Conservation (phyloP, 2,797 vertebrate species). For the Myotis planiceps region DNA sequence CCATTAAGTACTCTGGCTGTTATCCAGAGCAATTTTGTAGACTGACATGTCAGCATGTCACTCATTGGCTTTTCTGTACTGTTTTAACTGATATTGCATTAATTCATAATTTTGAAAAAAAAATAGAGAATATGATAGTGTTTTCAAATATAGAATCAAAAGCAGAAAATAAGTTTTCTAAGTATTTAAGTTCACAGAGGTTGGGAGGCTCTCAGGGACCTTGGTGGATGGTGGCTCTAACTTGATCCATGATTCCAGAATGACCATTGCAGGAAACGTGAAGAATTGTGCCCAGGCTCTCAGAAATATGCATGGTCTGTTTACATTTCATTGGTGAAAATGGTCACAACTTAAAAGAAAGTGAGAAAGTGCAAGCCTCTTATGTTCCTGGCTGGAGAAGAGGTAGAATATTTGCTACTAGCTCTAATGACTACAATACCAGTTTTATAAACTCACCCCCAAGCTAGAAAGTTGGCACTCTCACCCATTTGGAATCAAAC, state of each 20-base stretch:
- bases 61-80: not conserved
- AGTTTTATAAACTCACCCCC: not conserved
- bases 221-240: not conserved
- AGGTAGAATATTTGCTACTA: not conserved
- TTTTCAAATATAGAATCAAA: not conserved
- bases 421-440: not conserved
- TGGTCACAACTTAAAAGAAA: not conserved
- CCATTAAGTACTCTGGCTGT: not conserved
- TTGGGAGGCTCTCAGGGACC: not conserved
- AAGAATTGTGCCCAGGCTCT: not conserved
- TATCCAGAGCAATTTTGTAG: not conserved
- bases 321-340: not conserved
- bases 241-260: not conserved
- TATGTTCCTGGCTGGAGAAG: not conserved
- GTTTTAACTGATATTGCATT: not conserved
- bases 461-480: not conserved
- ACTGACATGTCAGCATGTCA: not conserved
- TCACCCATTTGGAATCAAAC: too few relatives aligned
- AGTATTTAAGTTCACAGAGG: not conserved
- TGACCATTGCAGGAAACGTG: fast-evolving
- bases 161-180: not conserved
- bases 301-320: not conserved
- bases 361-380: not conserved
- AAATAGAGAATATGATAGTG: not conserved
- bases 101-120: not conserved